Evolutionary conservation across 2,888 invertebrate genomes (phyloP).

Genomic region (Ophioninae sp.): DNA sequence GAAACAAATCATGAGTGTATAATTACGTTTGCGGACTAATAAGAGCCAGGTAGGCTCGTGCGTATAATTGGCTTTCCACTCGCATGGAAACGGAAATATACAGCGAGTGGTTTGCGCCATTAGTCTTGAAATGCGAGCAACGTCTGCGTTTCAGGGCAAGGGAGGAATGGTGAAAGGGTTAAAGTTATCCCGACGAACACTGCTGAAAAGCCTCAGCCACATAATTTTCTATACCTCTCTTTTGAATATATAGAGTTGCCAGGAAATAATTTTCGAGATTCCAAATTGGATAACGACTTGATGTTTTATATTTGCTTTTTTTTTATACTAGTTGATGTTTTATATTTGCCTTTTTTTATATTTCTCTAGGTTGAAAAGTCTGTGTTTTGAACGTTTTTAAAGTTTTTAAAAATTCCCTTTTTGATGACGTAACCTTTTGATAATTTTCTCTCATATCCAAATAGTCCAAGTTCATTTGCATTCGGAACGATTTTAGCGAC

Average conservation of each 20-base stretch:
- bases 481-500: too few relatives aligned
- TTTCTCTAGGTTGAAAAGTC: too few relatives aligned
- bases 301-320: too few relatives aligned
- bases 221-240: conserved; percentile 11
- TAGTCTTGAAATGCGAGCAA: conserved; percentile 32
- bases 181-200: conserved; percentile 3
- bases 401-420: too few relatives aligned
- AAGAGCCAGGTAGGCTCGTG: conserved; percentile 41
- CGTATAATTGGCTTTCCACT: conserved; percentile 49
- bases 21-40: conserved; percentile 51
- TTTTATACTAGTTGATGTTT: too few relatives aligned
- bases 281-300: too few relatives aligned
- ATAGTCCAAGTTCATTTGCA: too few relatives aligned
- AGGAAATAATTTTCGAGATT: not conserved
- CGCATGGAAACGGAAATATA: conserved; percentile 36
- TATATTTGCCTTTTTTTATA: too few relatives aligned
- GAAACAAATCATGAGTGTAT: conserved; percentile 41
- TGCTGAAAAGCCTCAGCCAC: conserved; percentile 26
- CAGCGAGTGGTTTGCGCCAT: conserved; percentile 27
- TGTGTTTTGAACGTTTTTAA: too few relatives aligned
- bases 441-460: too few relatives aligned
- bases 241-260: not conserved
- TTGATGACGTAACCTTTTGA: too few relatives aligned
- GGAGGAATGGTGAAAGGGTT: conserved; percentile 1
- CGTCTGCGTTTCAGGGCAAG: not conserved